These are phyloP conservation scores for Thalassophryne amazonica DNA, from an alignment of 2,797 vertebrate species.

Conservation along the genomic window DNA sequence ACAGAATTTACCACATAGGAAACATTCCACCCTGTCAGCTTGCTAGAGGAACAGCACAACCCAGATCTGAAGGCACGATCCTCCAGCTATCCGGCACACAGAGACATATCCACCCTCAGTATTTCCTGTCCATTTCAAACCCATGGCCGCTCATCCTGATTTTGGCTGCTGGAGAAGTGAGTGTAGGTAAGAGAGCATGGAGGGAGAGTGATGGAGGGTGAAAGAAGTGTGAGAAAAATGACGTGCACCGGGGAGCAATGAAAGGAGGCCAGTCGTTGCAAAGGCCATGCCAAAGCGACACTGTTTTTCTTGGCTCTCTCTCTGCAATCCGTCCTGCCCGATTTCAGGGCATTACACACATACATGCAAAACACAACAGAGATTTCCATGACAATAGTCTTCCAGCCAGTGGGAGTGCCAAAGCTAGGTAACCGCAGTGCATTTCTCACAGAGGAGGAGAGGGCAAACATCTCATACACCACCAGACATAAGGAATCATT, in stretches of 20 bases:
- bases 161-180: background rate
- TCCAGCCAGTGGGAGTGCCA: slow-evolving; percentile 46
- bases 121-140: slow-evolving; percentile 28
- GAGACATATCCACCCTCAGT: slow-evolving; percentile 27
- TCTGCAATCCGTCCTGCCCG: slow-evolving; percentile 31
- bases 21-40: slow-evolving; percentile 42
- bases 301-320: slow-evolving; percentile 43
- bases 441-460: slow-evolving; percentile 33
- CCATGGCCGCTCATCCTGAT: background rate
- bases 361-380: slow-evolving; percentile 39
- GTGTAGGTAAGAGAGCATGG: background rate
- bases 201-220: background rate
- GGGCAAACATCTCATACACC: background rate
- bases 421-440: slow-evolving; percentile 22
- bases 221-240: slow-evolving; percentile 4
- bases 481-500: slow-evolving; percentile 29
- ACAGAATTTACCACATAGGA: slow-evolving; percentile 28
- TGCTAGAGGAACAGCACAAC: slow-evolving; percentile 4
- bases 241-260: slow-evolving; percentile 7
- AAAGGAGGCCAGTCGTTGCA: slow-evolving; percentile 13
- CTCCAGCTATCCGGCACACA: background rate
- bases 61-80: slow-evolving; percentile 18
- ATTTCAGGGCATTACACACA: slow-evolving; percentile 27
- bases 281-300: slow-evolving; percentile 6
- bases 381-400: slow-evolving; percentile 65